Evolutionary conservation across 37 sponge, comb jelly and placozoan genomes (phyloP).

Genomic region (Aplysina aerophoba): DNA sequence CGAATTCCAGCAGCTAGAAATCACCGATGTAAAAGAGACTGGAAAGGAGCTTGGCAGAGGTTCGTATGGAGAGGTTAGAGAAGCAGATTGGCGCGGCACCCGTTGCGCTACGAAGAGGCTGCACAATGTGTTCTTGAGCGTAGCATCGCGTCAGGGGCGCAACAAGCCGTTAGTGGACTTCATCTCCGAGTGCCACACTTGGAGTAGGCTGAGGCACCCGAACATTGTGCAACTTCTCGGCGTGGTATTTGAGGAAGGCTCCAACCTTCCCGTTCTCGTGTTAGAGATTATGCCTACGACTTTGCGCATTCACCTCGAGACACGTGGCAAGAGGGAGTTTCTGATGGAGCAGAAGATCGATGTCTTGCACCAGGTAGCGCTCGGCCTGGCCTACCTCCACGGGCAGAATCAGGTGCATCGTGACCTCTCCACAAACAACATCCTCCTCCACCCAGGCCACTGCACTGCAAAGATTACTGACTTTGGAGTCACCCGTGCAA

Average conservation of each 20-base stretch:
- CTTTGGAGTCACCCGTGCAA: slow-evolving; percentile 11
- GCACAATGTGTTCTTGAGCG: background rate
- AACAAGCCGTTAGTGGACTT: slow-evolving; percentile 15
- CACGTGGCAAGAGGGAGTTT: background rate
- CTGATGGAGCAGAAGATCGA: background rate
- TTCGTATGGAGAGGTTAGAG: slow-evolving; percentile 1
- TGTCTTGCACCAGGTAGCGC: slow-evolving; percentile 8
- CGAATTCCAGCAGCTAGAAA: background rate
- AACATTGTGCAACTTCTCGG: slow-evolving; percentile 20
- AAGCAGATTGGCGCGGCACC: background rate
- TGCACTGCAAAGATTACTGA: slow-evolving; percentile 27
- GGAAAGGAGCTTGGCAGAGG: slow-evolving; percentile 15
- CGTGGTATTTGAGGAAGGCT: background rate
- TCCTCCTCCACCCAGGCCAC: background rate
- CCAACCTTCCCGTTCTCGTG: slow-evolving; percentile 15
- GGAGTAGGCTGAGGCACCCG: slow-evolving; percentile 25
- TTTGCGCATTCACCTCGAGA: slow-evolving; percentile 7
- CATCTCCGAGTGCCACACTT: slow-evolving; percentile 16
- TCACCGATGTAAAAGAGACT: background rate
- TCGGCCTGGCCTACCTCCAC: slow-evolving; percentile 31
- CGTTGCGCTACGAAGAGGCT: slow-evolving; percentile 8
- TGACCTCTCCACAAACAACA: slow-evolving; percentile 38
- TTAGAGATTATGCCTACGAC: background rate
- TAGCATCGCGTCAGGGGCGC: background rate
- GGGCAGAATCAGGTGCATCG: slow-evolving; percentile 17